Evolutionary conservation across 2,113 vertebrate species (phyloP).

Genomic region (Globicephala melas): DNA sequence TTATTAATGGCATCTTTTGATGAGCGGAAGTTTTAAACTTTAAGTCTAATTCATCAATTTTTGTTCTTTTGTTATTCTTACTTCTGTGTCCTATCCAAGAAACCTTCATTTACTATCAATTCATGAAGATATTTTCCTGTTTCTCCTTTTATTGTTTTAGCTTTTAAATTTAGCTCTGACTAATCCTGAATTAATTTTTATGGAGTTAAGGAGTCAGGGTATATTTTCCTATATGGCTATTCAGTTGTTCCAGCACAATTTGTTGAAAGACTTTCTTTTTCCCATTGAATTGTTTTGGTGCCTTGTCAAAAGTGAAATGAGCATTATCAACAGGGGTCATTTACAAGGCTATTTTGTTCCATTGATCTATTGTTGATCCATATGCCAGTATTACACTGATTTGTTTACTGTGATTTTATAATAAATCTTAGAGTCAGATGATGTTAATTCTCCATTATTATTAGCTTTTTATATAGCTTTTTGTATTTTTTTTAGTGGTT

Average conservation of each 20-base stretch:
- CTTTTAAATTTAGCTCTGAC: not conserved
- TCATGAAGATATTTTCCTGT: not conserved
- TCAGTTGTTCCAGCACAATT: not conserved
- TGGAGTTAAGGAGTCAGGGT: not conserved
- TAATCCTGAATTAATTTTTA: not conserved
- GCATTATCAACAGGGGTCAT: not conserved
- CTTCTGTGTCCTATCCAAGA: not conserved
- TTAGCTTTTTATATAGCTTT: not conserved
- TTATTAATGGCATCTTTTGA: not conserved
- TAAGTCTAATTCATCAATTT: not conserved
- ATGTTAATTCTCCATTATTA: not conserved
- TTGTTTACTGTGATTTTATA: not conserved
- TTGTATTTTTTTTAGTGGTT: not conserved
- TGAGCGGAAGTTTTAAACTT: not conserved
- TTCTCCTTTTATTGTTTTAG: not conserved
- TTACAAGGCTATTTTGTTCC: not conserved
- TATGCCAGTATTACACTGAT: not conserved
- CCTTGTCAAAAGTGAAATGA: not conserved
- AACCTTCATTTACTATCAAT: not conserved
- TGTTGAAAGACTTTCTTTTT: not conserved
- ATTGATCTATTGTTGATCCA: not conserved
- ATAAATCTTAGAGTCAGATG: not conserved
- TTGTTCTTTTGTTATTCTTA: not conserved
- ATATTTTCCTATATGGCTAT: not conserved
- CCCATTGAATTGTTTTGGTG: not conserved